These are phyloP conservation scores for Stichopus horrens DNA, from an alignment of 53 echinoderm and acorn worm species.

Conservation along the genomic window DNA sequence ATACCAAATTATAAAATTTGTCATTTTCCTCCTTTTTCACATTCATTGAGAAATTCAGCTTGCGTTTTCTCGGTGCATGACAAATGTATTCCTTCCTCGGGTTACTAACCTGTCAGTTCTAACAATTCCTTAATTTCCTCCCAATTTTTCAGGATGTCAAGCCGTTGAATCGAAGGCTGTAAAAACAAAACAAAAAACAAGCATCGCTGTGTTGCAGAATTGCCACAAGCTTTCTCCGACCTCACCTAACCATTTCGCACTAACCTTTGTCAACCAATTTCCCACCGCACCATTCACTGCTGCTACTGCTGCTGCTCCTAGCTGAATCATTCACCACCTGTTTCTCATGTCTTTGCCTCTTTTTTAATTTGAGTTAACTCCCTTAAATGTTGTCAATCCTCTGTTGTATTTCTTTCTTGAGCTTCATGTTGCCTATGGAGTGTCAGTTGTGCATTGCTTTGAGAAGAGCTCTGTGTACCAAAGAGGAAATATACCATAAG, in stretches of 20 bases:
- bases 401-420: too few relatives aligned
- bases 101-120: neutral
- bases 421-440: too few relatives aligned
- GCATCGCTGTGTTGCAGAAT: neutral
- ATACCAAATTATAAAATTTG: too few relatives aligned
- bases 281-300: neutral
- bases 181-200: neutral
- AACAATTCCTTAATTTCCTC: conserved; percentile 15
- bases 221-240: conserved; percentile 30
- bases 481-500: too few relatives aligned
- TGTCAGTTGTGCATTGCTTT: too few relatives aligned
- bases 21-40: too few relatives aligned
- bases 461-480: too few relatives aligned
- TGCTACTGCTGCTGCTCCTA: neutral
- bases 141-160: conserved; percentile 8
- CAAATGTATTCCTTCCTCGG: too few relatives aligned
- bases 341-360: neutral
- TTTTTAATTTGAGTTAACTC: neutral
- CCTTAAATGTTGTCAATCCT: too few relatives aligned
- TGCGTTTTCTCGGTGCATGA: too few relatives aligned
- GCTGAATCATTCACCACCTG: neutral
- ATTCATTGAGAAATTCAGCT: too few relatives aligned
- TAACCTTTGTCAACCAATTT: neutral
- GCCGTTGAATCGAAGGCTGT: neutral
- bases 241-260: neutral